These are phyloP conservation scores for Marisa cornuarietis DNA, from an alignment of 1,140 invertebrate genomes.

Conservation along the genomic window DNA sequence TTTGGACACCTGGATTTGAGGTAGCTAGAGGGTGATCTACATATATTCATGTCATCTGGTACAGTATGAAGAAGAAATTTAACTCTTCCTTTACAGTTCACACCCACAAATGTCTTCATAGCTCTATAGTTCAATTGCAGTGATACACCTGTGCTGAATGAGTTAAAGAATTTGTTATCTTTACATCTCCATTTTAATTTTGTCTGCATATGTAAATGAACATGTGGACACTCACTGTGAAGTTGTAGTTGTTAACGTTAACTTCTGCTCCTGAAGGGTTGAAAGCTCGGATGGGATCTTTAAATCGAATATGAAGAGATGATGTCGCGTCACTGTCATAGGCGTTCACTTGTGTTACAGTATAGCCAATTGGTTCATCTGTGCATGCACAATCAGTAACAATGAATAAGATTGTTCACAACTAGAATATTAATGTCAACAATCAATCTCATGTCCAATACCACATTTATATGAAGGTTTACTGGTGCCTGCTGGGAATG, in stretches of 20 bases:
- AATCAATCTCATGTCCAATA: too few species aligned
- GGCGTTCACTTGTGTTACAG: constrained; percentile 79
- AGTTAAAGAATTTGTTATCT: background rate
- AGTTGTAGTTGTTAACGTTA: constrained; percentile 33
- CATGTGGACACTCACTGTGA: constrained; percentile 79
- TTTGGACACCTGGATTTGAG: too few species aligned
- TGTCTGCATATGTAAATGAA: background rate
- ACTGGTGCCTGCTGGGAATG: too few species aligned
- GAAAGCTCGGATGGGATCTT: constrained; percentile 79
- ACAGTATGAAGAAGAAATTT: too few species aligned
- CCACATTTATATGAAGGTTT: too few species aligned
- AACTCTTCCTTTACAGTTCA: too few species aligned
- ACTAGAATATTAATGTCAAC: too few species aligned
- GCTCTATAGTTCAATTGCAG: too few species aligned
- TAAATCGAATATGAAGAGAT: constrained; percentile 75
- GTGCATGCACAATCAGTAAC: constrained; percentile 25
- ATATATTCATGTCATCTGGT: too few species aligned
- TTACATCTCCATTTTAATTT: background rate
- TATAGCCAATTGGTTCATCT: constrained; percentile 78
- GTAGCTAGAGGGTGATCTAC: too few species aligned
- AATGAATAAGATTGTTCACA: too few species aligned
- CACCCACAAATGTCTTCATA: too few species aligned
- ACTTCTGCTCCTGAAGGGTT: constrained; percentile 85
- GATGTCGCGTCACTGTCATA: constrained; percentile 81
- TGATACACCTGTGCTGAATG: background rate